Percentiles rank a stretch among this genome's conserved stretches.
These are phyloP conservation scores for Lasiurus cinereus DNA, from an alignment of 2,113 vertebrate species.

Conservation along the genomic window DNA sequence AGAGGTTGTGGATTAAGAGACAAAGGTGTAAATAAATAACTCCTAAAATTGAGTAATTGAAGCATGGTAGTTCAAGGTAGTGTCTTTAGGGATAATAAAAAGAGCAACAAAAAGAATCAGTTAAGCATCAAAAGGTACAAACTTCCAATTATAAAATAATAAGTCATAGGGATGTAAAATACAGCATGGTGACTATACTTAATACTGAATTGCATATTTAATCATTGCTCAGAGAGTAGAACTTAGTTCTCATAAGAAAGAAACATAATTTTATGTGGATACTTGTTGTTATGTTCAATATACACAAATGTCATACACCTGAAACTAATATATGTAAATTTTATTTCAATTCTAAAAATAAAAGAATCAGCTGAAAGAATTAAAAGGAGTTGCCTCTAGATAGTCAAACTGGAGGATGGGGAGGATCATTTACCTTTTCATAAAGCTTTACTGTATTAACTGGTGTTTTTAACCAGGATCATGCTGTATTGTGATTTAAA, in stretches of 20 bases:
- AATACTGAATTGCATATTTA: background rate
- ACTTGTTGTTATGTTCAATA: background rate
- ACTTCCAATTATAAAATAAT: background rate
- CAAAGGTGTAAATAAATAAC: background rate
- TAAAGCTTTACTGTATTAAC: background rate
- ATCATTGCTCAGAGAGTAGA: background rate
- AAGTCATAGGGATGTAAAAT: background rate
- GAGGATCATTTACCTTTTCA: background rate
- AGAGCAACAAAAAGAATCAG: background rate
- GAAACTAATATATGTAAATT: background rate
- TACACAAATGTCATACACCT: background rate
- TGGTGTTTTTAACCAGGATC: background rate
- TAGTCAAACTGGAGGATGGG: background rate
- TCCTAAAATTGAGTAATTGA: background rate
- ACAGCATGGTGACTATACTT: background rate
- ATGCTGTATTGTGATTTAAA: background rate
- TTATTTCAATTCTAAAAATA: background rate
- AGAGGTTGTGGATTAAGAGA: background rate
- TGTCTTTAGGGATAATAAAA: background rate
- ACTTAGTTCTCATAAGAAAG: background rate
- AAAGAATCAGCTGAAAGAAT: background rate
- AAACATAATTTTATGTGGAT: background rate
- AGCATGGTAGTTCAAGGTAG: background rate
- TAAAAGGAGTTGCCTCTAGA: background rate
- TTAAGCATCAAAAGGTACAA: background rate